A percentile compares a stretch with the other conserved stretches of the same genome.
Conservation (phyloP, 1,140 invertebrate species). For the Pinna nobilis region DNA sequence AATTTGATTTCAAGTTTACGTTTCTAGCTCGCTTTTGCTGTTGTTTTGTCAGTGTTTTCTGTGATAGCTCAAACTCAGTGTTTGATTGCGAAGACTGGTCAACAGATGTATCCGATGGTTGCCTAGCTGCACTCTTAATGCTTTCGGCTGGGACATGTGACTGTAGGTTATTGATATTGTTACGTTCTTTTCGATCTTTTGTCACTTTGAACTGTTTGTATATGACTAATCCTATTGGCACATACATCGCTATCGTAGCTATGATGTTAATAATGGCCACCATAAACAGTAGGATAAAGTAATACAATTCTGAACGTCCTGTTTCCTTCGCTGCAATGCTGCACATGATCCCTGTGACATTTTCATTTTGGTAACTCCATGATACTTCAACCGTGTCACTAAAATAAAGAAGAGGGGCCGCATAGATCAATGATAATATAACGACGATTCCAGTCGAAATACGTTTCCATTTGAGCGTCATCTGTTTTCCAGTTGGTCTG, state of each 20-base stretch:
- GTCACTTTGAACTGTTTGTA: constrained; percentile 8
- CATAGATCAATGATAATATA: not conserved
- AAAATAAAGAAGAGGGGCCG: not conserved
- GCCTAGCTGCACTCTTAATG: too few relatives aligned
- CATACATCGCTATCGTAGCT: not conserved
- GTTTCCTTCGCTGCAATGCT: not conserved
- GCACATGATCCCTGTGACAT: not conserved
- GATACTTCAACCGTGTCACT: not conserved
- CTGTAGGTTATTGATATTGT: too few relatives aligned
- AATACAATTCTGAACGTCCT: not conserved
- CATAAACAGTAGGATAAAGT: constrained; percentile 5
- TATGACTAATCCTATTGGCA: constrained; percentile 11
- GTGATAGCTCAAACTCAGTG: too few relatives aligned
- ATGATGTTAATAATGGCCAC: not conserved
- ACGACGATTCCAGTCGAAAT: not conserved
- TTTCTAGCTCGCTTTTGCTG: too few relatives aligned
- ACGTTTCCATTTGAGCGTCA: not conserved
- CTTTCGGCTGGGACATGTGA: too few relatives aligned
- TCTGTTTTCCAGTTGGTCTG: constrained; percentile 7
- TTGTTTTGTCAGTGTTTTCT: too few relatives aligned
- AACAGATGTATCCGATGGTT: too few relatives aligned
- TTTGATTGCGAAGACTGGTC: too few relatives aligned
- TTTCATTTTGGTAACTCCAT: not conserved
- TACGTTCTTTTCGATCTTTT: too few relatives aligned
- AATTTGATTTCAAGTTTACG: too few relatives aligned